A percentile compares a stretch with the other conserved stretches of the same genome.
phyloP scores from a whole-genome alignment of 2,113 vertebrate genomes.

The Psilopsiagon aymara region DNA sequence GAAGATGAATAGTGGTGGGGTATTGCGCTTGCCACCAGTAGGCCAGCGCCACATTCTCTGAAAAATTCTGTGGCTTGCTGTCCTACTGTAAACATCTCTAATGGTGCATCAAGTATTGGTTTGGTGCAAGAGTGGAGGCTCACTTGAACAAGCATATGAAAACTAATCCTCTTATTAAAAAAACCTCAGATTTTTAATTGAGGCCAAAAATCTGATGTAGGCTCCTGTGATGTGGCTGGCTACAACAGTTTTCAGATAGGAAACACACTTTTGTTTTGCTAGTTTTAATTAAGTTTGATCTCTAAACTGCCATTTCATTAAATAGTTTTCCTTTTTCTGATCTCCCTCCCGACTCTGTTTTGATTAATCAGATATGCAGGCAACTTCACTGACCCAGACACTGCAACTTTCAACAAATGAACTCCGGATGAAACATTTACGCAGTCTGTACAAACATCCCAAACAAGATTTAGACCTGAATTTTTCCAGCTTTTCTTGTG shows the following conservation, averaged over 20 bases:
- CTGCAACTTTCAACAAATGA: background rate
- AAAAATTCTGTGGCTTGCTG: background rate
- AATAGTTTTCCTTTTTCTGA: background rate
- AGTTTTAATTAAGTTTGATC: slow-evolving; percentile 6
- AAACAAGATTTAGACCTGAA: background rate
- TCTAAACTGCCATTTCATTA: background rate
- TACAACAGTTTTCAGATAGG: background rate
- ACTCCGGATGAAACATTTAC: background rate
- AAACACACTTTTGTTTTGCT: background rate
- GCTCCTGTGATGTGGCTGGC: background rate
- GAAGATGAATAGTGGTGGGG: background rate
- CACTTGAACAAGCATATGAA: background rate
- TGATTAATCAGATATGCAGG: background rate
- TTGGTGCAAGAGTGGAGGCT: background rate
- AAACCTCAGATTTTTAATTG: background rate
- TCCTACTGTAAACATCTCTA: background rate
- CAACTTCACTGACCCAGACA: background rate
- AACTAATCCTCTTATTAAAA: background rate
- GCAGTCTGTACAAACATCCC: background rate
- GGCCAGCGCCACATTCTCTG: background rate
- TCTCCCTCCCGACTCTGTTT: background rate
- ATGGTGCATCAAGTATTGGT: background rate
- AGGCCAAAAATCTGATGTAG: background rate
- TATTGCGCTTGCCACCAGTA: background rate
- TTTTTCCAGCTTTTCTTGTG: background rate